Conservation (phyloP, 2,888 invertebrate species). For the Xestia sexstrigata region DNA sequence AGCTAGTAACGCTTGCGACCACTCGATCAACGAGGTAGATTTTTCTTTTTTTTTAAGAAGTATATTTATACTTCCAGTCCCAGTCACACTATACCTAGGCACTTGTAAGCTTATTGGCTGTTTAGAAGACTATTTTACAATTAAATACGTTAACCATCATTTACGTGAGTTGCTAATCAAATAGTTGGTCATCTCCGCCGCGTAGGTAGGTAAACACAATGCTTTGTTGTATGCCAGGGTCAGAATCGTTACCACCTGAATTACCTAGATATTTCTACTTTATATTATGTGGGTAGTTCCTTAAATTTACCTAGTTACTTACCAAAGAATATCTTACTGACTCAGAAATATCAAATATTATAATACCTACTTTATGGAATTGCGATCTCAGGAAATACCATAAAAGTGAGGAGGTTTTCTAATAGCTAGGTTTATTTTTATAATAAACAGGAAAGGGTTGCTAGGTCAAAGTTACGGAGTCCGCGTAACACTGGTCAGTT, state of each 20-base stretch:
- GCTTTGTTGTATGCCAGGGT: conserved; percentile 34
- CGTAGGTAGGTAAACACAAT: conserved; percentile 18
- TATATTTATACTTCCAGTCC: not conserved
- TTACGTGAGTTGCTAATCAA: conserved; percentile 6
- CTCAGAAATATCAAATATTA: too few species aligned
- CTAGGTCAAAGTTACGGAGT: not conserved
- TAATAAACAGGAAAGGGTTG: not conserved
- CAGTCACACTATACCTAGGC: too few species aligned
- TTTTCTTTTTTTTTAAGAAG: not conserved
- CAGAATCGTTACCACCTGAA: conserved; percentile 38
- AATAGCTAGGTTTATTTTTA: not conserved
- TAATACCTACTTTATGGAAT: too few species aligned
- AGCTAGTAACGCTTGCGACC: not conserved
- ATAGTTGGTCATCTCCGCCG: conserved; percentile 10
- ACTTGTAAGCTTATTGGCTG: not conserved
- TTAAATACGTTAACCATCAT: not conserved
- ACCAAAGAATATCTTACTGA: too few species aligned
- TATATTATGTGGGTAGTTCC: too few species aligned
- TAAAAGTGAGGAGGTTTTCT: not conserved
- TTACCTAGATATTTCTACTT: not conserved
- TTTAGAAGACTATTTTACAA: not conserved
- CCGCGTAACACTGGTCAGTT: too few species aligned
- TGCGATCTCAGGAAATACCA: not conserved
- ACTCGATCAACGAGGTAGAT: not conserved
- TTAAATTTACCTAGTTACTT: too few species aligned